Evolutionary conservation across 2,888 invertebrate species (phyloP), one percentile per base, ranked within the genome.

Genomic region (Alitta virens): DNA sequence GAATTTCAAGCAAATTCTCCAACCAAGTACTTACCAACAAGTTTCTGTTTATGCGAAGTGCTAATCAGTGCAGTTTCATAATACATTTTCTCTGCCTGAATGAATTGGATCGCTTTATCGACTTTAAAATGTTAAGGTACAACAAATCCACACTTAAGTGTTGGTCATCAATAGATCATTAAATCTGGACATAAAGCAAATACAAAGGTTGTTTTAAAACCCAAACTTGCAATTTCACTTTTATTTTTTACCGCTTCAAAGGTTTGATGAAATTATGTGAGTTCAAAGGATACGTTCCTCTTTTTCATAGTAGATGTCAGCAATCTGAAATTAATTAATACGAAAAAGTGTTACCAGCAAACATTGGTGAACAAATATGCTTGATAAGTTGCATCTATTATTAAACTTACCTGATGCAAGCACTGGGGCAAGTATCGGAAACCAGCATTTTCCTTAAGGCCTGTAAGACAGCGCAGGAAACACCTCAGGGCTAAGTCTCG

Each of bases 71-170:
- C 75, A 66, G 74, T 74, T 61, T 79, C 78, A 68, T 79, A 78
- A 61, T 72, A 79, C 60, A 80, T 62, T 59, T 79, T 79, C 66
- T 80, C 80, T 51, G 78, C 79, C 63, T 79, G 77, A 23, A 78
- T 72, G 66, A 78, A 78, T 55, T 77, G 77, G 21, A 79, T 72
- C 7, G 79, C 78, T 53, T 75, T 77, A 5, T 77, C 76, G 72
- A 72, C 79, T 78, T 33, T 33, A 5, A 33, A 12, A 7, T 33
- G 33, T 33, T 12, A 33, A 33, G 33, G 33, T 33, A 7, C 5
- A 46, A 52, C 53, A 52, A 42, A 24, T 21, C 9, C 25, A 23
- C 7, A 21, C 16, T 23, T 40, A 12, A 18, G 24, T 23, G 33
- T 33, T 27, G 50, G 21, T n/a, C 21, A 38, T 24, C 7, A 53